Conservation (phyloP, 2,888 invertebrate species). For the Epirrhoe alternata region DNA sequence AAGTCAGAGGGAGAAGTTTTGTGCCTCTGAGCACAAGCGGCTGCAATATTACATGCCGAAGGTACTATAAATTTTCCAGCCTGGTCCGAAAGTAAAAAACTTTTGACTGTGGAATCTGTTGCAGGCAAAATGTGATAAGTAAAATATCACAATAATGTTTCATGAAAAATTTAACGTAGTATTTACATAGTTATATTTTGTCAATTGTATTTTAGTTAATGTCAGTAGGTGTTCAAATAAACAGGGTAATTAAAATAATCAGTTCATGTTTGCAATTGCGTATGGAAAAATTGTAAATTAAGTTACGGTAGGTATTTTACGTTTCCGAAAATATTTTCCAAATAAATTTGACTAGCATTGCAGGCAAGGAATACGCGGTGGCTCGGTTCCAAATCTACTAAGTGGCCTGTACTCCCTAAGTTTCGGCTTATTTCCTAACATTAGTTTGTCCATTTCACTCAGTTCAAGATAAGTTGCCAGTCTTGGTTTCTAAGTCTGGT, state of each 20-base stretch:
- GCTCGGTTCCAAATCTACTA: slow-evolving; percentile 46
- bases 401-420: slow-evolving; percentile 44
- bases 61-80: slow-evolving; percentile 44
- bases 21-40: slow-evolving; percentile 35
- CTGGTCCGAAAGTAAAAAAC: slow-evolving; percentile 37
- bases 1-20: slow-evolving; percentile 39
- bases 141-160: slow-evolving; percentile 33
- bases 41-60: slow-evolving; percentile 45
- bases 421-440: slow-evolving; percentile 46
- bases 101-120: slow-evolving; percentile 29
- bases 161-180: slow-evolving; percentile 19
- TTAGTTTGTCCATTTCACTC: slow-evolving; percentile 47
- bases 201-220: slow-evolving; percentile 1
- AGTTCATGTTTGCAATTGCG: too few relatives aligned
- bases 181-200: neutral
- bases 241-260: too few relatives aligned
- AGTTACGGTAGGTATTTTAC: neutral
- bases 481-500: slow-evolving; percentile 41
- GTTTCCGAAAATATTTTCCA: neutral
- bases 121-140: slow-evolving; percentile 6
- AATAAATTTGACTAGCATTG: slow-evolving; percentile 11
- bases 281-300: too few relatives aligned
- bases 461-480: slow-evolving; percentile 44
- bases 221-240: too few relatives aligned
- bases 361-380: slow-evolving; percentile 37